Evolutionary conservation across 2,888 invertebrate species (phyloP).

Genomic region (Gandaritis pyraliata): DNA sequence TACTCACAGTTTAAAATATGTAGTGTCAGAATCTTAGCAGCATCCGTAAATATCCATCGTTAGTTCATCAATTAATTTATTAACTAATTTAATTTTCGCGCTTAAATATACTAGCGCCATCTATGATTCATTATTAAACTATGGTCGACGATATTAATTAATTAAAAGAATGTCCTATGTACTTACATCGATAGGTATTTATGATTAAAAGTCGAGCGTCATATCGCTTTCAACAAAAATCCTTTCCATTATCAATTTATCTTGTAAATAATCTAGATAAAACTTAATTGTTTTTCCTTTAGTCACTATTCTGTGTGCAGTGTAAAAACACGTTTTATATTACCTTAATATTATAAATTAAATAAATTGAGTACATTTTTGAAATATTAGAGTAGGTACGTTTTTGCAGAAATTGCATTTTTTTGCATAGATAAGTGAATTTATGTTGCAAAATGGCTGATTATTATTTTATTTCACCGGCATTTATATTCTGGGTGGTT

Average conservation of each 20-base stretch:
- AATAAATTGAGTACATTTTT: background rate
- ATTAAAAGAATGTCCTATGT: background rate
- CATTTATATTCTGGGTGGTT: conserved; percentile 42
- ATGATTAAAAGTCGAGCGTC: conserved; percentile 11
- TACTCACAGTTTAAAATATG: too few relatives aligned
- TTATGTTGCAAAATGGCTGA: background rate
- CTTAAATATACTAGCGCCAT: background rate
- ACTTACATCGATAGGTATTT: background rate
- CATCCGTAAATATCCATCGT: too few relatives aligned
- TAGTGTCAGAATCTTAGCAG: too few relatives aligned
- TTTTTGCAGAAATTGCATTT: conserved; percentile 1
- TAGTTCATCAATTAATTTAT: background rate
- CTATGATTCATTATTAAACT: background rate
- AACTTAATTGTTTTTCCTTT: conserved; percentile 14
- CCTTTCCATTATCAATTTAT: conserved; percentile 16
- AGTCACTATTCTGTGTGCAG: conserved; percentile 12
- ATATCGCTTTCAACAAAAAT: conserved; percentile 8
- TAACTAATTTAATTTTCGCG: background rate
- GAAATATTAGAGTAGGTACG: background rate
- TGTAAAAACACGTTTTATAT: conserved; percentile 11
- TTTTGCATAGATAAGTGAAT: background rate
- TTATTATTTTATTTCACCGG: conserved; percentile 43
- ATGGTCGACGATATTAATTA: background rate
- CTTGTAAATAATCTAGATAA: conserved; percentile 19
- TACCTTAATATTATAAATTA: too few relatives aligned